Evolutionary conservation across 2,113 vertebrate species (phyloP).

Genomic region (Megalops atlanticus): DNA sequence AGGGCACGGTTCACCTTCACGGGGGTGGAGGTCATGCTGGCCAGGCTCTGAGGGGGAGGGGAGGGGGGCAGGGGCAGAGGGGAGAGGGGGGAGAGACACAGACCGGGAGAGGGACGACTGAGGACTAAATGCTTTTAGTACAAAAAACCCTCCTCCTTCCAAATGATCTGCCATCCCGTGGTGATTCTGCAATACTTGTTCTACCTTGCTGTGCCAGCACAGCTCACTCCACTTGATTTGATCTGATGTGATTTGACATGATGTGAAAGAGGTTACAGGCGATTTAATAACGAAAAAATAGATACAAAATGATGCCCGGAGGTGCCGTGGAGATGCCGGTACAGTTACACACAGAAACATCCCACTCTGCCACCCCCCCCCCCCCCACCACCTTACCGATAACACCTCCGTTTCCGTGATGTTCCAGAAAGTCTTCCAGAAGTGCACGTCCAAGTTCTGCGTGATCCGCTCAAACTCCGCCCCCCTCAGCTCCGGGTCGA

Average conservation of each 20-base stretch:
- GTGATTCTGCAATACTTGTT: neutral
- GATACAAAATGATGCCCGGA: too few relatives aligned
- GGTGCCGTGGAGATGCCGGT: too few relatives aligned
- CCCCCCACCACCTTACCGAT: conserved; percentile 64
- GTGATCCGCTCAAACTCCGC: conserved; percentile 84
- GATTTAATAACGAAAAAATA: too few relatives aligned
- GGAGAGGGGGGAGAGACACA: conserved; percentile 31
- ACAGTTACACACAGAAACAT: neutral
- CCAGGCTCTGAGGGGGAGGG: conserved; percentile 73
- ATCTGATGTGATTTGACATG: neutral
- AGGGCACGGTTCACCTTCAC: conserved; percentile 83
- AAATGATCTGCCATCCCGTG: too few relatives aligned
- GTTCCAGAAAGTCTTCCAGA: conserved; percentile 92
- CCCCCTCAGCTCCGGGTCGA: conserved; percentile 86
- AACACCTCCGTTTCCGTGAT: conserved; percentile 85
- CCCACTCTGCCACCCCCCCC: neutral
- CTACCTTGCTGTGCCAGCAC: neutral
- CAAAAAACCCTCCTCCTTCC: too few relatives aligned
- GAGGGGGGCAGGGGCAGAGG: conserved; percentile 3
- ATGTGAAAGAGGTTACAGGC: neutral
- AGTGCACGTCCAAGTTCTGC: conserved; percentile 87
- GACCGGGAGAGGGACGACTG: conserved; percentile 36
- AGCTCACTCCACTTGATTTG: neutral
- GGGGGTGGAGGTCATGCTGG: conserved; percentile 79
- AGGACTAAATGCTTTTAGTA: too few relatives aligned